A percentile compares a stretch with the other conserved stretches of the same genome.
phyloP scores from a whole-genome alignment of 1,140 invertebrate species.

The Neodiprion fabricii region DNA sequence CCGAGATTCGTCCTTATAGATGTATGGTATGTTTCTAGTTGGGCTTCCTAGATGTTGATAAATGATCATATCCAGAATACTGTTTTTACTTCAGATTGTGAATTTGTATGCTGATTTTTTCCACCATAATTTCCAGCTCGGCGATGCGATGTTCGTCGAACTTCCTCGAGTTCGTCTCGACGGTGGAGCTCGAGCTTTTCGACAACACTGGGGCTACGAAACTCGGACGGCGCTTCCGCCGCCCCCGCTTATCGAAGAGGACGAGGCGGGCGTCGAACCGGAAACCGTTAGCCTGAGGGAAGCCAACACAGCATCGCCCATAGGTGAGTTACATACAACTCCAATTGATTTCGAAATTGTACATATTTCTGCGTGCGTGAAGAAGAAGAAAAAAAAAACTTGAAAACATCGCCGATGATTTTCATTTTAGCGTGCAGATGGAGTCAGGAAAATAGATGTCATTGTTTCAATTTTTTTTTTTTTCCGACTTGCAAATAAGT shows the following conservation, averaged over 20 bases:
- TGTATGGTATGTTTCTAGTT: too few relatives aligned
- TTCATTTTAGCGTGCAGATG: constrained; percentile 4
- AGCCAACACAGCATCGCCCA: constrained; percentile 62
- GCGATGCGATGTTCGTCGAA: constrained; percentile 68
- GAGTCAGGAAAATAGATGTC: too few relatives aligned
- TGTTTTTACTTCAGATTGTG: too few relatives aligned
- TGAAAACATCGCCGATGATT: constrained; percentile 10
- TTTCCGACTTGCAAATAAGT: too few relatives aligned
- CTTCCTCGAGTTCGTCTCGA: constrained; percentile 74
- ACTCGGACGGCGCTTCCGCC: constrained; percentile 67
- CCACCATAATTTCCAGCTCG: constrained; percentile 55
- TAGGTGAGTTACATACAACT: constrained; percentile 57
- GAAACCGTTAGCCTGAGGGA: constrained; percentile 64
- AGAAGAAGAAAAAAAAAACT: constrained; percentile 18
- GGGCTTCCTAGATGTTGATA: too few relatives aligned
- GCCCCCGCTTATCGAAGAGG: constrained; percentile 73
- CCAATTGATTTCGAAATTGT: constrained; percentile 17
- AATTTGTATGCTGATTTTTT: too few relatives aligned
- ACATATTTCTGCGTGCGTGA: too few relatives aligned
- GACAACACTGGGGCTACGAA: constrained; percentile 71
- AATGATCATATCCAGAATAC: too few relatives aligned
- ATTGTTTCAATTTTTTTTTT: too few relatives aligned
- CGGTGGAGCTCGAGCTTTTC: constrained; percentile 68
- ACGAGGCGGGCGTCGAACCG: constrained; percentile 65
- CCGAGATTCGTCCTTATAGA: too few relatives aligned